Base-by-base conservation (phyloP, 1,140 invertebrate species). In the Micrasema longulum region DNA sequence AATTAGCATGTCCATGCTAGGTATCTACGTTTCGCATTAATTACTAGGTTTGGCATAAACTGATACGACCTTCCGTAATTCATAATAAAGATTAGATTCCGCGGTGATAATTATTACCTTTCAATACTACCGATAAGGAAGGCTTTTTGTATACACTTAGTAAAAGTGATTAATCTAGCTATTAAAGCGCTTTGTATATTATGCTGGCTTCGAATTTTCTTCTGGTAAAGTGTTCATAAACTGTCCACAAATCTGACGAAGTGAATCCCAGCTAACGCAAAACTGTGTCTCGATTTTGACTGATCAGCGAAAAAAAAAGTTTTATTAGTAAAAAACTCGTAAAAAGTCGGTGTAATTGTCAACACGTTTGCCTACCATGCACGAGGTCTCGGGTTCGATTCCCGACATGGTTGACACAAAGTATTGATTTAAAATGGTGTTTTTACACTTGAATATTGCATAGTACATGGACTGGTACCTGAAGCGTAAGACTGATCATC, bases 1-100 rank as follows among this genome's bases (percentile, higher is more conserved):
- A 41, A 60, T 22, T 38, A 20, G 11, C 35, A 60, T 22, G 9
- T 23, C 16, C 10, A 38, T 22, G 18, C 50, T 18, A 57, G 26
- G 31, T 3, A 60, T 14, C 18, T 9, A 18, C 26, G 7, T 31
- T 60, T 41, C 20, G 36, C 55, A 38, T 60, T 14, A 41, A 60
- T 16, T 41, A 38, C 55, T 38, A 18, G 35, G 26, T 60, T 60
- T 60, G 55, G 18, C 36, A 60, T 20, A 22, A 26, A 53, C 50
- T n/a, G 50, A 53, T 53, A 53, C 50, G 55, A 60, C 55, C 55
- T 60, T 60, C 55, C 14, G 55, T 43, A 41, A 38, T 18, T 60
- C 55, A 38, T 60, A 5, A 38, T 60, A 60, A 60, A 60, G 14
- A 60, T 60, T 43, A 43, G 36, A 43, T 60, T 43, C 0, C 26